Base-by-base conservation (phyloP, 2,888 invertebrate species). In the Diarsia rubi region DNA sequence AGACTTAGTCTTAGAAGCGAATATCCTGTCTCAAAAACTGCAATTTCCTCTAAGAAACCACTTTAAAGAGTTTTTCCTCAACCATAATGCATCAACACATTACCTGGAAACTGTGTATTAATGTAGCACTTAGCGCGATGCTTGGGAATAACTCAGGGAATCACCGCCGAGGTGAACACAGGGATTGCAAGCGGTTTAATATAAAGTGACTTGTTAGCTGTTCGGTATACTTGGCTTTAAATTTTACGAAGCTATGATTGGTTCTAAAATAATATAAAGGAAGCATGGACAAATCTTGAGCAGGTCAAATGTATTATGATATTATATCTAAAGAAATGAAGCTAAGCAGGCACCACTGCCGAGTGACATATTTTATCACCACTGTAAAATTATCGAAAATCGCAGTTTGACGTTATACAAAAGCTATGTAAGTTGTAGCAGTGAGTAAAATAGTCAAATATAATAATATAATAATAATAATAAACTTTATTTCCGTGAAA, bases 71-170 rank as follows among this genome's bases (percentile, higher is more conserved):
- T 24, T 59, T 54, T 8, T 3, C 45, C 27, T 68, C 49, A 63
- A 42, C 49, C 69, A 67, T 76, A 72, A 82, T 77, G 70, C 70
- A 75, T 68, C 67, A 67, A 45, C 66, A 21, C 62, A 72, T 71
- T 82, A 85, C 47, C 66, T 54, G 49, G 60, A 54, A 74, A 69
- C 78, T 66, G 67, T 47, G 47, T 72, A 77, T 83, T 84, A 83
- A 83, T 83, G 72, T 49, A 37, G 73, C 69, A 75, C 83, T 85
- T 83, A 76, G 74, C 54, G 4, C 42, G 54, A 68, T 62, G 73
- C 73, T 54, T 21, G 64, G 62, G 75, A 54, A 69, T 81, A 86
- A 73, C 85, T 74, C 52, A 78, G 82, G 73, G 81, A 84, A 86
- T 84, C 86, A 76, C 71, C 54, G 70, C 9, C 24, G n/a, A 65